Percentiles rank a stretch among this genome's conserved stretches.
Conservation (phyloP, 2,113 vertebrate species). For the Heterotis niloticus region DNA sequence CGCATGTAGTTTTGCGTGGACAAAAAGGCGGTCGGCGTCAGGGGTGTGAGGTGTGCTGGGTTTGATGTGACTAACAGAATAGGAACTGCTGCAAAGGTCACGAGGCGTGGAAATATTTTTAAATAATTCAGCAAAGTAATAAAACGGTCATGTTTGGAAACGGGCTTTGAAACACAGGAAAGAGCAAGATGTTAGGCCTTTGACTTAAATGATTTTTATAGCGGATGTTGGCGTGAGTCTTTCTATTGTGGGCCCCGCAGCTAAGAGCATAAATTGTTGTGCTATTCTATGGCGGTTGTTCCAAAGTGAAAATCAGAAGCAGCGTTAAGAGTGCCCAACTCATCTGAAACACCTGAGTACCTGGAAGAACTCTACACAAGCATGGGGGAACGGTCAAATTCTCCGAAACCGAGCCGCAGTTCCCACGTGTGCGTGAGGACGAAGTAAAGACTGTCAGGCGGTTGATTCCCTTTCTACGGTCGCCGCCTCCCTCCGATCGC, state of each 20-base stretch:
- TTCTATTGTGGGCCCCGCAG: neutral
- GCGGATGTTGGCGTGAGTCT: neutral
- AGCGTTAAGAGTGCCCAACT: too few relatives aligned
- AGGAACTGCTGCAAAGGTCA: neutral
- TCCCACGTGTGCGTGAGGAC: too few relatives aligned
- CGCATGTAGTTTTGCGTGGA: neutral
- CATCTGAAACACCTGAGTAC: too few relatives aligned
- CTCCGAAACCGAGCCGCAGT: too few relatives aligned
- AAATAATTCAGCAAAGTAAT: neutral
- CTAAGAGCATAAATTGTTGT: neutral
- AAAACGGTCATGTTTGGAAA: neutral
- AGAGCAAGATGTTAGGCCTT: neutral
- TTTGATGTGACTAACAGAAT: neutral
- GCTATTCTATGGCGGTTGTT: neutral
- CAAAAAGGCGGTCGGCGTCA: too few relatives aligned
- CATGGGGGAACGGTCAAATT: too few relatives aligned
- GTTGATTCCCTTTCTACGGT: neutral
- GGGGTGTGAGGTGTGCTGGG: neutral
- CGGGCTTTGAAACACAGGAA: conserved; percentile 14
- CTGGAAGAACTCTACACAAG: too few relatives aligned
- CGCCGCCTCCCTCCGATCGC: too few relatives aligned
- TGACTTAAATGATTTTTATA: neutral
- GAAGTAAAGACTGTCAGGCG: too few relatives aligned
- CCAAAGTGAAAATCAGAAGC: too few relatives aligned
- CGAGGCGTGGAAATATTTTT: neutral